phyloP scores from a whole-genome alignment of 30 jellyfish, hydroid and myxozoan genomes.

The Pseudorhiza aurosa region DNA sequence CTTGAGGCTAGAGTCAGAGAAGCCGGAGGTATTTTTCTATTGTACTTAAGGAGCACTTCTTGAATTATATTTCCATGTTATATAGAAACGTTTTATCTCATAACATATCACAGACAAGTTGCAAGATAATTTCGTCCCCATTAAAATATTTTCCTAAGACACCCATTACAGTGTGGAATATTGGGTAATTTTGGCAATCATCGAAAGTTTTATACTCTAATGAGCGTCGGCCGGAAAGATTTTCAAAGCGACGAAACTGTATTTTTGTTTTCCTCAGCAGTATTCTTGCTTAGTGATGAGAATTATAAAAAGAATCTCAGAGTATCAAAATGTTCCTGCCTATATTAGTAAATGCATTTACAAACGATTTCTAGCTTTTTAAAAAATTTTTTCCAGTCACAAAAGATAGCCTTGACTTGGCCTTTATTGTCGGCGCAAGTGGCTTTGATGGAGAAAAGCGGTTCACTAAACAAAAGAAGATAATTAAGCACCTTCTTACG shows the following conservation, averaged over 20 bases:
- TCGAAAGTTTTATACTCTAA: no score
- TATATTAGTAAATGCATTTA: background rate
- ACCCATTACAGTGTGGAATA: no score
- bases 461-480: constrained; percentile 50
- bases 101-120: no score
- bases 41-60: background rate
- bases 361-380: background rate
- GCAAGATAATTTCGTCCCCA: no score
- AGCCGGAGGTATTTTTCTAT: constrained; percentile 30
- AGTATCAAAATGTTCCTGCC: no score
- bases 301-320: no score
- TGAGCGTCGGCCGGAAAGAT: no score
- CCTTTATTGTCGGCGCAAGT: constrained; percentile 71
- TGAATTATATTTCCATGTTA: background rate
- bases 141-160: no score
- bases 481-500: constrained; percentile 59
- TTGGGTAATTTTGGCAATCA: no score
- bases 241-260: no score
- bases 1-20: constrained; percentile 69
- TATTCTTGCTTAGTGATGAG: background rate
- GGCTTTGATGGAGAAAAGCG: constrained; percentile 38
- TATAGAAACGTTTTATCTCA: no score
- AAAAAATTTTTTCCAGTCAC: constrained; percentile 1
- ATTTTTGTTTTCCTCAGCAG: background rate
- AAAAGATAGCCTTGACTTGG: constrained; percentile 68